Conservation (phyloP, 2,113 vertebrate genomes). For the Cyanoramphus novaezelandiae region DNA sequence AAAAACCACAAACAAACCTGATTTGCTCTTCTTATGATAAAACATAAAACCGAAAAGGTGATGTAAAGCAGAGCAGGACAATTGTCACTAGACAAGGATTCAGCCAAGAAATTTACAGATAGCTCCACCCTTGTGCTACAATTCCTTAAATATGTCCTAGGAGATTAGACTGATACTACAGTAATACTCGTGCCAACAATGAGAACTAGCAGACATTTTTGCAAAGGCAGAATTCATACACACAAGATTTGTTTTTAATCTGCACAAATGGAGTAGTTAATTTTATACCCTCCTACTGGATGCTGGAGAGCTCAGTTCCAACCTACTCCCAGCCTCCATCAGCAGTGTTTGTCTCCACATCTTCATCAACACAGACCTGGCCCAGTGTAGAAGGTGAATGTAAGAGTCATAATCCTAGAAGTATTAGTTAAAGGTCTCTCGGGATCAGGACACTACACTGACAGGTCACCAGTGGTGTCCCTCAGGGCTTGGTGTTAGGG, state of each 20-base stretch:
- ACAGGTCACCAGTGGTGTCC: neutral
- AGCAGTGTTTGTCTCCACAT: neutral
- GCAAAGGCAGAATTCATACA: constrained; percentile 15
- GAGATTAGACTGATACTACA: neutral
- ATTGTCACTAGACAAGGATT: neutral
- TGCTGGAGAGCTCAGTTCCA: neutral
- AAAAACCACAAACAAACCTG: accelerated
- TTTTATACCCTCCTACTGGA: constrained; percentile 13
- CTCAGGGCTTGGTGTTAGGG: neutral
- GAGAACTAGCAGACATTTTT: neutral
- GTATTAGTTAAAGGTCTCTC: neutral
- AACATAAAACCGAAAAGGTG: neutral
- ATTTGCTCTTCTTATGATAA: neutral
- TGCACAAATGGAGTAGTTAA: neutral
- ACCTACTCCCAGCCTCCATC: neutral
- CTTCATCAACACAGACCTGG: neutral
- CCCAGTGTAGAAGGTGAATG: neutral
- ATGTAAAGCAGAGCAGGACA: neutral
- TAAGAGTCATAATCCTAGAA: neutral
- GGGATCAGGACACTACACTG: neutral
- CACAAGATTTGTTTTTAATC: neutral
- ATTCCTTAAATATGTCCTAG: neutral
- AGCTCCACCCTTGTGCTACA: constrained; percentile 21
- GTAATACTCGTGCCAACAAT: neutral
- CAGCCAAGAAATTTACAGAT: neutral